A percentile compares a stretch with the other conserved stretches of the same genome.
Evolutionary conservation across 2,113 vertebrate genomes (phyloP).

Genomic region (Herpailurus yagouaroundi): DNA sequence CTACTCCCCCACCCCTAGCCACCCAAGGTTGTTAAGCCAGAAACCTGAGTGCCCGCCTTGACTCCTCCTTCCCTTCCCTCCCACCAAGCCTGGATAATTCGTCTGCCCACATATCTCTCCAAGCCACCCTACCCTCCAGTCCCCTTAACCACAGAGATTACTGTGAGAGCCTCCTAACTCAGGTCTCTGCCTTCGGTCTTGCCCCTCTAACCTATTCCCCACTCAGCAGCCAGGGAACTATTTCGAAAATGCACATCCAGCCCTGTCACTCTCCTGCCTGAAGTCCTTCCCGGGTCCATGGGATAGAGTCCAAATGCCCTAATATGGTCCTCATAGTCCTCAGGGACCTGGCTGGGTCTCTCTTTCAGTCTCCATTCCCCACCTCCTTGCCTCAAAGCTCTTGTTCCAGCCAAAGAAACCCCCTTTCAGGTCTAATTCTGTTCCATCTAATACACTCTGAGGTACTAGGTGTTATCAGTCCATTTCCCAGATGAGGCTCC

Average conservation of each 20-base stretch:
- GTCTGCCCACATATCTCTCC: not conserved
- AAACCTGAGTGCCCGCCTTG: not conserved
- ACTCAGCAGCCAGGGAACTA: not conserved
- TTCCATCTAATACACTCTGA: not conserved
- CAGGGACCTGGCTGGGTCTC: not conserved
- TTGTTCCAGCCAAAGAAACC: not conserved
- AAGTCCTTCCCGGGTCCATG: not conserved
- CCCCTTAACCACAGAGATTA: not conserved
- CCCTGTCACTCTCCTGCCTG: not conserved
- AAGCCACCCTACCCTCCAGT: not conserved
- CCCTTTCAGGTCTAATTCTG: not conserved
- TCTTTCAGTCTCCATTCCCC: not conserved
- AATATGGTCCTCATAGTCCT: not conserved
- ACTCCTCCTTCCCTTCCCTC: accelerated
- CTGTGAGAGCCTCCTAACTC: not conserved
- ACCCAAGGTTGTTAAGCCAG: not conserved
- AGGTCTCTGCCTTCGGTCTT: not conserved
- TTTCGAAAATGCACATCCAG: not conserved
- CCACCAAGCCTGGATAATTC: not conserved
- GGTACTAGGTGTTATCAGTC: not conserved
- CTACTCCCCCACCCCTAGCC: no score
- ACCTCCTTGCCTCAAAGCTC: not conserved
- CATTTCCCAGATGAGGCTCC: not conserved
- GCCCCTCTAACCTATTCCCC: not conserved
- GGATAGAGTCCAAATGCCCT: slow-evolving; percentile 33